phyloP scores from a whole-genome alignment of 2,888 invertebrate species.

The Tiliacea aurago region DNA sequence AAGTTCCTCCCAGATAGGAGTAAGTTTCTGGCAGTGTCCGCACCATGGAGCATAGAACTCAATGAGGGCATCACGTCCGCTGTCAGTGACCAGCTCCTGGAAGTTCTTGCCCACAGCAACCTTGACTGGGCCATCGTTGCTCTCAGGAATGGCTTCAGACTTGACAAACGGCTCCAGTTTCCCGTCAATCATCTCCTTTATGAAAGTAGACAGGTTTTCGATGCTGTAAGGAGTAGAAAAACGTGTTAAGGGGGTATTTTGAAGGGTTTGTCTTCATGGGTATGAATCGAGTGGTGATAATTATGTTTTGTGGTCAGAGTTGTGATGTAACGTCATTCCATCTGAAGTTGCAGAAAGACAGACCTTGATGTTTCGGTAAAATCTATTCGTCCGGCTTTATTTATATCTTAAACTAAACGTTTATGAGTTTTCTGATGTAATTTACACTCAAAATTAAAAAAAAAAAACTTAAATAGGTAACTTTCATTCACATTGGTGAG shows the following conservation, averaged over 20 bases:
- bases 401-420: not conserved
- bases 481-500: not conserved
- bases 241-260: not conserved
- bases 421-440: not conserved
- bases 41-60: constrained; percentile 99
- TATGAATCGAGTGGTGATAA: not conserved
- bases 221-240: constrained; percentile 89
- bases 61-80: constrained; percentile 97
- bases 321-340: not conserved
- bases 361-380: too few relatives aligned
- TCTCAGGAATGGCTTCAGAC: constrained; percentile 97
- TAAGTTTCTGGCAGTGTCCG: constrained; percentile 99
- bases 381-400: not conserved
- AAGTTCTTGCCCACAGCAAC: constrained; percentile 99
- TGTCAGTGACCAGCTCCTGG: constrained; percentile 97
- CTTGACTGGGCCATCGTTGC: constrained; percentile 95
- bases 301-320: not conserved
- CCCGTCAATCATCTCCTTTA: constrained; percentile 95
- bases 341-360: not conserved
- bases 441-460: not conserved
- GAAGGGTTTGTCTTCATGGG: not conserved
- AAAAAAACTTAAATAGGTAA: not conserved
- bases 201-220: constrained; percentile 96
- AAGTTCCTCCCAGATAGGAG: constrained; percentile 98
- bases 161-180: constrained; percentile 98